These are phyloP conservation scores for Tetranychus piercei DNA, from an alignment of 2,888 invertebrate species.

Conservation along the genomic window DNA sequence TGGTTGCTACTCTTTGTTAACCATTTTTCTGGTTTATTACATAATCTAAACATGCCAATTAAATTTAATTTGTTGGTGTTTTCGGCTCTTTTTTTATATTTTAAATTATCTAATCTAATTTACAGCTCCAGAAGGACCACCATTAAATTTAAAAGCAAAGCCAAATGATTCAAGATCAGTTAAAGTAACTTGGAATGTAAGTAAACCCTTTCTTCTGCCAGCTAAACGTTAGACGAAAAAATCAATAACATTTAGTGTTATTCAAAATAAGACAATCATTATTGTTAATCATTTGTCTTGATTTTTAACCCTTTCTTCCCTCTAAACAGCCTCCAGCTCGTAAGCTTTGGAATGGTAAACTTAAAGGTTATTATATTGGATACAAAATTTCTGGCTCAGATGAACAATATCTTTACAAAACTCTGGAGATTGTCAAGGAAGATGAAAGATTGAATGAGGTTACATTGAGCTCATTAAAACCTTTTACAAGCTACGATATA, in stretches of 20 bases:
- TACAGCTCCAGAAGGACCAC: conserved; percentile 33
- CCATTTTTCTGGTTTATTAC: too few relatives aligned
- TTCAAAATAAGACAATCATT: neutral
- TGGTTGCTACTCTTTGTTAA: too few relatives aligned
- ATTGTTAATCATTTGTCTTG: neutral
- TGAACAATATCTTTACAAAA: conserved; percentile 31
- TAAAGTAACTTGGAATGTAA: conserved; percentile 32
- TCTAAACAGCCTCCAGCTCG: conserved; percentile 10
- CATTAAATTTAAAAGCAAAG: conserved; percentile 31
- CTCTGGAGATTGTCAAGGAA: conserved; percentile 25
- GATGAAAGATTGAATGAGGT: conserved; percentile 12
- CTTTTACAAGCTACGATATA: conserved; percentile 33
- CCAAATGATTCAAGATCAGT: conserved; percentile 33
- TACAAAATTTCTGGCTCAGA: conserved; percentile 29
- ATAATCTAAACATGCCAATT: too few relatives aligned
- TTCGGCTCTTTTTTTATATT: too few relatives aligned
- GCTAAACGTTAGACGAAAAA: conserved; percentile 25
- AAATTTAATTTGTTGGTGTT: too few relatives aligned
- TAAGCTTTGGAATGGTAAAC: conserved; percentile 30
- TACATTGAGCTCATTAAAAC: conserved; percentile 30
- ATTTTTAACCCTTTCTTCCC: neutral
- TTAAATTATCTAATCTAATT: neutral
- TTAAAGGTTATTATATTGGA: conserved; percentile 34
- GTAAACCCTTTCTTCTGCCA: neutral
- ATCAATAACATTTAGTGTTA: conserved; percentile 27